Evolutionary conservation across 2,888 invertebrate species (phyloP).

Genomic region (Agrotis clavis): DNA sequence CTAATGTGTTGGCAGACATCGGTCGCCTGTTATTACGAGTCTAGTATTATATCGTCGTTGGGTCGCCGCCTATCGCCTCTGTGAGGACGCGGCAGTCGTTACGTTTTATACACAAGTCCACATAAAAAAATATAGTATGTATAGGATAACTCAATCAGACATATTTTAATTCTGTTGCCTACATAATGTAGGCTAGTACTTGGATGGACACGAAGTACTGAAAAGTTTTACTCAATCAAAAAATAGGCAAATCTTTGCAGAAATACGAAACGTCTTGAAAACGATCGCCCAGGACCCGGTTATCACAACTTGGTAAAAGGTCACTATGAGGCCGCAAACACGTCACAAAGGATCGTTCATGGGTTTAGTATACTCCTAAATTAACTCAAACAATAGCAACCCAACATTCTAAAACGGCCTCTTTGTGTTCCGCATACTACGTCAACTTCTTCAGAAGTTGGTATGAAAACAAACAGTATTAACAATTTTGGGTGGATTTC

Average conservation of each 20-base stretch:
- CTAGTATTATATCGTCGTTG: too few relatives aligned
- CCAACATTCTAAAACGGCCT: constrained; percentile 14
- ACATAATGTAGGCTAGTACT: too few relatives aligned
- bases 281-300: background rate
- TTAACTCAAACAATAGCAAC: background rate
- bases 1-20: too few relatives aligned
- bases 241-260: background rate
- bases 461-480: background rate
- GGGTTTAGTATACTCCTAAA: constrained; percentile 9
- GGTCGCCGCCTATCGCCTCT: too few relatives aligned
- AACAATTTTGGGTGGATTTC: background rate
- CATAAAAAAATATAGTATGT: too few relatives aligned
- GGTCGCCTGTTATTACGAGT: too few relatives aligned
- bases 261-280: background rate
- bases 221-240: too few relatives aligned
- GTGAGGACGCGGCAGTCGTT: too few relatives aligned
- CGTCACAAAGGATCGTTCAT: background rate
- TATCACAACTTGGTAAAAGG: constrained; percentile 4
- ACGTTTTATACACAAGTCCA: too few relatives aligned
- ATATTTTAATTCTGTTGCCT: too few relatives aligned
- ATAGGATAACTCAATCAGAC: too few relatives aligned
- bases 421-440: background rate
- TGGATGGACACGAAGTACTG: too few relatives aligned
- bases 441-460: background rate
- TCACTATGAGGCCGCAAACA: constrained; percentile 1